These are phyloP conservation scores for Drosophila nannoptera DNA, from an alignment of 1,140 invertebrate genomes.

Conservation along the genomic window DNA sequence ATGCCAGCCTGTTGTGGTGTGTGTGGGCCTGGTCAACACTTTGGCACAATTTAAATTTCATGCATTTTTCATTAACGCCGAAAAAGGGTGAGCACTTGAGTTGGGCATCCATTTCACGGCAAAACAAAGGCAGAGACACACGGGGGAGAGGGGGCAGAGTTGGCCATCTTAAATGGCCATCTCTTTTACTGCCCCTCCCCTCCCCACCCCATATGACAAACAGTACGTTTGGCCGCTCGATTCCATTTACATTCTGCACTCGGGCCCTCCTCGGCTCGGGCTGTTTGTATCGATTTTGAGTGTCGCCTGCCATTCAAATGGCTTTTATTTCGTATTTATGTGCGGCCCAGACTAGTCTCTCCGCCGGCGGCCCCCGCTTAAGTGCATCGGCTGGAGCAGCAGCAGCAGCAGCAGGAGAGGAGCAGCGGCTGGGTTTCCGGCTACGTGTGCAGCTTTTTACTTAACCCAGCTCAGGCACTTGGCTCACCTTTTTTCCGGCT, in stretches of 20 bases:
- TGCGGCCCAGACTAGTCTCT: slow-evolving; percentile 48
- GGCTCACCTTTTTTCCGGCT: slow-evolving; percentile 39
- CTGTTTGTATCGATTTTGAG: slow-evolving; percentile 72
- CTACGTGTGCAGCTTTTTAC: slow-evolving; percentile 44
- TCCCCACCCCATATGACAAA: slow-evolving; percentile 50
- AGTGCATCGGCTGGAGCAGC: slow-evolving; percentile 50
- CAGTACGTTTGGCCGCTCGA: slow-evolving; percentile 47
- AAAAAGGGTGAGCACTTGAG: slow-evolving; percentile 53
- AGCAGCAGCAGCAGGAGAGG: slow-evolving; percentile 16
- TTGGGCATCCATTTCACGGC: slow-evolving; percentile 32
- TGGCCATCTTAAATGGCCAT: slow-evolving; percentile 71
- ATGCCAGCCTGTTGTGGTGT: slow-evolving; percentile 9
- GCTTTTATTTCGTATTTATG: slow-evolving; percentile 75
- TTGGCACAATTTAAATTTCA: slow-evolving; percentile 76
- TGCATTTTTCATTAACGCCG: slow-evolving; percentile 72
- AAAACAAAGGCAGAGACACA: slow-evolving; percentile 16
- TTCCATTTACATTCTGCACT: slow-evolving; percentile 61
- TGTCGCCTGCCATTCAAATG: slow-evolving; percentile 76
- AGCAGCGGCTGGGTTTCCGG: not conserved
- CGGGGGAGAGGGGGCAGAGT: not conserved
- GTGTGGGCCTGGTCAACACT: slow-evolving; percentile 55
- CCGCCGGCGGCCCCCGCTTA: slow-evolving; percentile 43
- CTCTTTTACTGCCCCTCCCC: slow-evolving; percentile 68
- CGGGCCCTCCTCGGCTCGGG: slow-evolving; percentile 11
- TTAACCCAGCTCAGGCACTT: slow-evolving; percentile 43